These are phyloP conservation scores for Lasioglossum calceatum DNA, from an alignment of 2,888 invertebrate genomes.

Conservation along the genomic window DNA sequence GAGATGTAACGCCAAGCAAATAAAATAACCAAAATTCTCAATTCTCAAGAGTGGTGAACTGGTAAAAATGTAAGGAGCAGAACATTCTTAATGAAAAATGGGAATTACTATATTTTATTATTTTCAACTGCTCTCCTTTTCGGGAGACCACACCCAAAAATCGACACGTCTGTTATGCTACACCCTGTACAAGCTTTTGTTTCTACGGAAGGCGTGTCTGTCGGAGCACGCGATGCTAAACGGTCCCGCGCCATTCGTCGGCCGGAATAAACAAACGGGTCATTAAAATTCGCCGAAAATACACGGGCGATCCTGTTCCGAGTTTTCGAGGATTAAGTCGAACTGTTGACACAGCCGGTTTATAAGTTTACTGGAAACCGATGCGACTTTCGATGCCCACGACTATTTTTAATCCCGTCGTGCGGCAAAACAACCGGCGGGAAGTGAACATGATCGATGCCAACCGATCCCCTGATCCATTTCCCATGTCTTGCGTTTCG, in stretches of 20 bases:
- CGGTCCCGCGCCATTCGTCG: conserved; percentile 57
- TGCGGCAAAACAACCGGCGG: not conserved
- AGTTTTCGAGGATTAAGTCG: conserved; percentile 44
- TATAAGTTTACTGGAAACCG: conserved; percentile 11
- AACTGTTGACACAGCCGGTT: conserved; percentile 33
- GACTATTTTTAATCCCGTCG: not conserved
- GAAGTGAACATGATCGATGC: conserved; percentile 3
- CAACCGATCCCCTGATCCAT: not conserved
- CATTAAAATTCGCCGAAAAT: conserved; percentile 69
- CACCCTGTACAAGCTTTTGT: conserved; percentile 31
- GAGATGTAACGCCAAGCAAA: not conserved
- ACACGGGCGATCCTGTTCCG: conserved; percentile 52
- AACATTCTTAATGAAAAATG: not conserved
- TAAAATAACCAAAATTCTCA: not conserved
- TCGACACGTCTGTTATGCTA: not conserved
- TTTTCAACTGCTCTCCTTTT: not conserved
- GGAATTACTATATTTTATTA: not conserved
- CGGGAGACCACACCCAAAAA: not conserved
- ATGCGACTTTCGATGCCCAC: not conserved
- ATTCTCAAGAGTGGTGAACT: not conserved
- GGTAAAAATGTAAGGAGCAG: not conserved
- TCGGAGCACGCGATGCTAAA: conserved; percentile 48
- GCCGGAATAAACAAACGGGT: conserved; percentile 55
- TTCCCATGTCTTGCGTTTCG: not conserved
- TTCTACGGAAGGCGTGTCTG: conserved; percentile 55